These are phyloP conservation scores for honey bee (Apis mellifera) DNA, from an alignment of 1,140 invertebrate genomes.

Conservation along the genomic window Amel_HAv3.1 CM009942.2:8702001-8702500, in stretches of 20 bases:
- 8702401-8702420: conserved; percentile 27
- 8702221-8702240: conserved; percentile 64
- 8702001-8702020: conserved; percentile 82
- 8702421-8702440: not conserved
- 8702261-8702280: conserved; percentile 60
- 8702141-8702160: conserved; percentile 86
- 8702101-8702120: conserved; percentile 84
- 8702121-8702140: conserved; percentile 84
- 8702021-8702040: conserved; percentile 82
- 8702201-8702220: conserved; percentile 71
- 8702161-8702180: conserved; percentile 73
- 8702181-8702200: conserved; percentile 66
- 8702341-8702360: not conserved
- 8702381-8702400: conserved; percentile 3
- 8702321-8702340: conserved; percentile 50
- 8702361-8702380: not conserved
- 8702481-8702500: conserved; percentile 70
- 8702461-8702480: conserved; percentile 59
- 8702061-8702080: conserved; percentile 36
- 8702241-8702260: conserved; percentile 66
- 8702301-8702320: conserved; percentile 66
- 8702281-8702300: conserved; percentile 43
- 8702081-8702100: conserved; percentile 79
- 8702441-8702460: conserved; percentile 31
- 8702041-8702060: conserved; percentile 63